phyloP scores from a whole-genome alignment of 2,797 vertebrate species.

The Chaenodraco wilsoni region DNA sequence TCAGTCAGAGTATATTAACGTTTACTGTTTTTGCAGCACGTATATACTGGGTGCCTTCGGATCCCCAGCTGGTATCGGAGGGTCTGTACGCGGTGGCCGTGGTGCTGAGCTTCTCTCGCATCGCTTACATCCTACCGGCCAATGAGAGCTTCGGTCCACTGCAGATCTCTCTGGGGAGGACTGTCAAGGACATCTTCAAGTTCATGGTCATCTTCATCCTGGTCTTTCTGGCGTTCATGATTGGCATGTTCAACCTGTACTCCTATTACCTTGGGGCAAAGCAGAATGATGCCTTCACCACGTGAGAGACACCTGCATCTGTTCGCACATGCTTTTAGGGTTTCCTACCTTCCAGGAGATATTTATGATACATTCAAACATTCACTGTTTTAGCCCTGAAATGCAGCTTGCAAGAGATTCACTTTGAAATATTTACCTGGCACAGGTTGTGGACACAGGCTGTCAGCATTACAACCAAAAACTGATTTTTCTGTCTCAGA shows the following conservation, averaged over 20 bases:
- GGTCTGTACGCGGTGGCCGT: conserved; percentile 97
- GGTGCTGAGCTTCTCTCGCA: conserved; percentile 97
- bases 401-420: not conserved
- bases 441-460: not conserved
- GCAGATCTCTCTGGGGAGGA: conserved; percentile 97
- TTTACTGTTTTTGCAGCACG: conserved; percentile 84
- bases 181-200: conserved; percentile 99
- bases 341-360: not conserved
- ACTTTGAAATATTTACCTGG: not conserved
- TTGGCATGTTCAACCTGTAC: conserved; percentile 99
- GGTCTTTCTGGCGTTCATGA: conserved; percentile 99
- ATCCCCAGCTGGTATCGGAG: conserved; percentile 97
- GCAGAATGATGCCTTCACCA: conserved; percentile 97
- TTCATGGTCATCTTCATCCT: conserved; percentile 99
- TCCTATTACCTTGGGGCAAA: conserved; percentile 97
- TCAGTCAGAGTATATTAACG: not conserved
- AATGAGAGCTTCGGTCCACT: conserved; percentile 99
- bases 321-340: not conserved
- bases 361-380: not conserved
- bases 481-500: not conserved
- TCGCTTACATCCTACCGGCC: conserved; percentile 97
- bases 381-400: not conserved
- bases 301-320: conserved; percentile 82
- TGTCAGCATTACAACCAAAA: not conserved
- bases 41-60: conserved; percentile 93